These are phyloP conservation scores for Etheostoma cragini DNA, from an alignment of 2,113 vertebrate genomes.

Conservation along the genomic window DNA sequence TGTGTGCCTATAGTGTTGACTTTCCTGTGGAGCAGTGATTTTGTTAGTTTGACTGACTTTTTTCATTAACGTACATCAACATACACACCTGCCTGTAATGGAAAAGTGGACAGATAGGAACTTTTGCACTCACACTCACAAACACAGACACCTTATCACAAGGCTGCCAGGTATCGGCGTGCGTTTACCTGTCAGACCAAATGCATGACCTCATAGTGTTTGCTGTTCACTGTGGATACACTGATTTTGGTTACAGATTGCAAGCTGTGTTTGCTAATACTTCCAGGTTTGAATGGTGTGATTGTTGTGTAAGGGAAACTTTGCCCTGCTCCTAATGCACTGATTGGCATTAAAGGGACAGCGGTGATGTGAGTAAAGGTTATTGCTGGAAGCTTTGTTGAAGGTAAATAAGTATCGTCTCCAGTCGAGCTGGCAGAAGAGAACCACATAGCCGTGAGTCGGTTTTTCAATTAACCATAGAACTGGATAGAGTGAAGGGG, in stretches of 20 bases:
- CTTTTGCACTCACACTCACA: constrained; percentile 24
- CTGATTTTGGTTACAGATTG: constrained; percentile 38
- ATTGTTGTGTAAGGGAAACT: constrained; percentile 22
- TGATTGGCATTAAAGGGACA: constrained; percentile 26
- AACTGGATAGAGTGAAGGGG: neutral
- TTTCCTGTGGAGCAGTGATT: neutral
- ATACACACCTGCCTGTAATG: constrained; percentile 49
- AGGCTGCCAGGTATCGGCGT: constrained; percentile 41
- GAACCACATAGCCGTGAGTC: neutral
- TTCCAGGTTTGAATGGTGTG: constrained; percentile 37
- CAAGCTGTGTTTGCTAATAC: constrained; percentile 46
- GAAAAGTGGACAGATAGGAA: constrained; percentile 57
- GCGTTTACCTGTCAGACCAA: constrained; percentile 49
- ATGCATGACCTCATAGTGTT: constrained; percentile 16
- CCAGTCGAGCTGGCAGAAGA: constrained; percentile 24
- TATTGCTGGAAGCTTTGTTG: constrained; percentile 19
- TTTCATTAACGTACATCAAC: constrained; percentile 46
- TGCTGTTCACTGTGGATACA: constrained; percentile 31
- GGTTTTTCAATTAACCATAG: constrained; percentile 2
- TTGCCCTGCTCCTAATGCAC: constrained; percentile 20
- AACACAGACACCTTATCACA: constrained; percentile 48
- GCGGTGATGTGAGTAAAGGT: neutral
- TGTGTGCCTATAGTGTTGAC: constrained; percentile 36
- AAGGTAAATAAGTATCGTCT: constrained; percentile 1
- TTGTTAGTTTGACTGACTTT: constrained; percentile 9